Conservation (phyloP, 2,113 vertebrate species). For the Microcebus lehilahytsara region DNA sequence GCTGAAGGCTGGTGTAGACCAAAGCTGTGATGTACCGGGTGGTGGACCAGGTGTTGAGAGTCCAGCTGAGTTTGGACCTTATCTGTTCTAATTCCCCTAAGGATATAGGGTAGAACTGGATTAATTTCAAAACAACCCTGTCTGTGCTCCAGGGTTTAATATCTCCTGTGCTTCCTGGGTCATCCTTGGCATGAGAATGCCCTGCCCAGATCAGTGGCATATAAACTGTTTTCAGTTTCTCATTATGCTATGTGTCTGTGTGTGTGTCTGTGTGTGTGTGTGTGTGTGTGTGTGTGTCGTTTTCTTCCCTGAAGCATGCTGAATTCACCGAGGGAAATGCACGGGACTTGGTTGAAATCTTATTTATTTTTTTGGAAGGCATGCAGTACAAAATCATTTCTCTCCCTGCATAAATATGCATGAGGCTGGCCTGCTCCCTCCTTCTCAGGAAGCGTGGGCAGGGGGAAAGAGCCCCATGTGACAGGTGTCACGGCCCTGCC, state of each 20-base stretch:
- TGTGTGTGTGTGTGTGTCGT: too few relatives aligned
- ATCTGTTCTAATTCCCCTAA: neutral
- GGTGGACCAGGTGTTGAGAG: fast-evolving
- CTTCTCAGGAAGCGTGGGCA: neutral
- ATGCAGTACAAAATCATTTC: constrained; percentile 57
- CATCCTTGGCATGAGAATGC: neutral
- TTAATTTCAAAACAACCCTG: constrained; percentile 40
- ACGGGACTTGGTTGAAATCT: constrained; percentile 2
- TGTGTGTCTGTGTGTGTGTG: too few relatives aligned
- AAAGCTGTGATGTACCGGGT: neutral
- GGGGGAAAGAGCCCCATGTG: neutral
- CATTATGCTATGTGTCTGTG: neutral
- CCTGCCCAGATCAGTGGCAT: neutral
- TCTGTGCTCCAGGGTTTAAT: constrained; percentile 54
- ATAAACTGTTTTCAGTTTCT: constrained; percentile 37
- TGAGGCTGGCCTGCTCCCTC: neutral
- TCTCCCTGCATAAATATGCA: constrained; percentile 60
- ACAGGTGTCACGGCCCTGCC: constrained; percentile 27
- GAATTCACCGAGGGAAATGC: constrained; percentile 14
- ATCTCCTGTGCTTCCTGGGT: constrained; percentile 38
- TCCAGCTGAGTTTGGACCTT: neutral
- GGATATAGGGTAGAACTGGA: constrained; percentile 10
- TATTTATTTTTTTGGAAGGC: constrained; percentile 66
- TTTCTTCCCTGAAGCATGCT: neutral
- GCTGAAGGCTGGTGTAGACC: fast-evolving